Evolutionary conservation across 2,113 vertebrate genomes (phyloP).

Genomic region (Sigmodon hispidus): DNA sequence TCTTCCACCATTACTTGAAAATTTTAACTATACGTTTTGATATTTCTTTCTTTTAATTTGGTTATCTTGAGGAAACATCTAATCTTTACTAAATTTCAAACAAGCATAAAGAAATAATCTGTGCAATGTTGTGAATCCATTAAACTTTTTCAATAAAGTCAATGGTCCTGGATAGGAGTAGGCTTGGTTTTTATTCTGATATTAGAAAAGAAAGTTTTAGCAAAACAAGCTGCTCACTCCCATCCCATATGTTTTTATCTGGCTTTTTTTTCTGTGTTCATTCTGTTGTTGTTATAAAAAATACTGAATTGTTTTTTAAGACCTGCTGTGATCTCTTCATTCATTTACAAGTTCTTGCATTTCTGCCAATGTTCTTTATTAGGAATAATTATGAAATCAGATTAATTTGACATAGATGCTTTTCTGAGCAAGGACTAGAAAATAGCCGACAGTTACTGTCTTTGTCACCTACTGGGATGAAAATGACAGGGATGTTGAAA

Average conservation of each 20-base stretch:
- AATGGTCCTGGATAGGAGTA: not conserved
- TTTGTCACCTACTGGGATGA: not conserved
- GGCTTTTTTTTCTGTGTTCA: not conserved
- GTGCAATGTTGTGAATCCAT: conserved; percentile 34
- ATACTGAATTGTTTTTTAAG: conserved; percentile 42
- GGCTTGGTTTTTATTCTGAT: not conserved
- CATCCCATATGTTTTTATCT: not conserved
- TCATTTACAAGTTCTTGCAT: not conserved
- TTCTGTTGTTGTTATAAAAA: not conserved
- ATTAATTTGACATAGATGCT: not conserved
- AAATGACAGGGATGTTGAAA: conserved; percentile 9
- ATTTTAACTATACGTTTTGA: conserved; percentile 42
- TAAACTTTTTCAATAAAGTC: not conserved
- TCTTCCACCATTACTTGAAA: not conserved
- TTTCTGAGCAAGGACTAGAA: conserved; percentile 23
- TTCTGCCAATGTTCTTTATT: not conserved
- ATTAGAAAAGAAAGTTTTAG: not conserved
- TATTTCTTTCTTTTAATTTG: conserved; percentile 47
- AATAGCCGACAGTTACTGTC: not conserved
- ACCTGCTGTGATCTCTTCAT: not conserved
- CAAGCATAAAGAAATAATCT: conserved; percentile 34
- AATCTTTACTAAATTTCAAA: not conserved
- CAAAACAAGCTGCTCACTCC: not conserved
- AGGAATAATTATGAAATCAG: conserved; percentile 15
- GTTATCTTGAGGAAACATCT: conserved; percentile 40